Conservation (phyloP, 1,140 invertebrate species). For the Zaprionus camerounensis region DNA sequence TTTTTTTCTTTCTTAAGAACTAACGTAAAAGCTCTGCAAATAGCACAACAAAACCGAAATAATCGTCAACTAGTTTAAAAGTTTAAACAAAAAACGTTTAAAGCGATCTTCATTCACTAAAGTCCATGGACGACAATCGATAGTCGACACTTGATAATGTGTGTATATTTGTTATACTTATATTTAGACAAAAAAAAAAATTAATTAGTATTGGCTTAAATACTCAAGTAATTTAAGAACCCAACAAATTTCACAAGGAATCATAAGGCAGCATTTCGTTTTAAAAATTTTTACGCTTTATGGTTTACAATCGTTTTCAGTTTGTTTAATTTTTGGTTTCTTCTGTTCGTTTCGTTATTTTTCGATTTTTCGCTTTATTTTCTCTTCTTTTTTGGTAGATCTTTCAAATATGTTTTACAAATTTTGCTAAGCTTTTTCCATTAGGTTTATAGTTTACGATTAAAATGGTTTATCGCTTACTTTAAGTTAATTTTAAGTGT, state of each 20-base stretch:
- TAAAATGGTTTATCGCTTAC: slow-evolving; percentile 43
- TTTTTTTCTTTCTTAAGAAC: slow-evolving; percentile 26
- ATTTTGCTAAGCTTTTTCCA: slow-evolving; percentile 73
- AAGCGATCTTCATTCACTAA: slow-evolving; percentile 57
- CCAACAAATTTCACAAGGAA: slow-evolving; percentile 76
- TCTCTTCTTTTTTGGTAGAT: slow-evolving; percentile 60
- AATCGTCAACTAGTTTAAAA: slow-evolving; percentile 37
- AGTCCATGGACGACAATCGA: slow-evolving; percentile 10
- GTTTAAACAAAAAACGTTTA: slow-evolving; percentile 55
- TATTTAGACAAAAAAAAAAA: slow-evolving; percentile 49
- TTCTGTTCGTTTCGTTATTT: slow-evolving; percentile 24
- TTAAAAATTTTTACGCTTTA: slow-evolving; percentile 44
- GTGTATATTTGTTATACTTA: slow-evolving; percentile 32
- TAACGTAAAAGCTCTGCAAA: slow-evolving; percentile 62
- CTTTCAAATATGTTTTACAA: slow-evolving; percentile 73
- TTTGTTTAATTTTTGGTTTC: slow-evolving; percentile 7
- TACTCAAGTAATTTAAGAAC: slow-evolving; percentile 53
- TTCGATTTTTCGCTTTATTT: slow-evolving; percentile 20
- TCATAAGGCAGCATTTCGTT: slow-evolving; percentile 81
- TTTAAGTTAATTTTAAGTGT: slow-evolving; percentile 54
- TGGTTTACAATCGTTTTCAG: slow-evolving; percentile 24
- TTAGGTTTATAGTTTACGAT: slow-evolving; percentile 46
- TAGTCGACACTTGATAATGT: slow-evolving; percentile 16
- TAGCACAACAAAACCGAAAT: slow-evolving; percentile 53
- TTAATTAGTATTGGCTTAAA: slow-evolving; percentile 60